A percentile compares a stretch with the other conserved stretches of the same genome.
These are phyloP conservation scores for Eriosoma lanigerum DNA, from an alignment of 1,140 invertebrate species.

Conservation along the genomic window DNA sequence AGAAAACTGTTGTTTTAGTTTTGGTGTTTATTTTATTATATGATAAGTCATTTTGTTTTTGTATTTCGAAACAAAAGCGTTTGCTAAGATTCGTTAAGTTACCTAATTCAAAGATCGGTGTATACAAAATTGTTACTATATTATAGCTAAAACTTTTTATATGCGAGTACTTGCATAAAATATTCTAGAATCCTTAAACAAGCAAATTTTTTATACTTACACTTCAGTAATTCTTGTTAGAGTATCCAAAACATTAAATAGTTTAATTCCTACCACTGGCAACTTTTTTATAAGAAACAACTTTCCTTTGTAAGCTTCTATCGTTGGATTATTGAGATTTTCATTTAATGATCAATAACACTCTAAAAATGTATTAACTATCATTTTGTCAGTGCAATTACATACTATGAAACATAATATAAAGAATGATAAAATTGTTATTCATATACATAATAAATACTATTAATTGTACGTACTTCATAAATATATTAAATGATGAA, in stretches of 20 bases:
- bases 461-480: background rate
- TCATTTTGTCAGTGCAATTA: background rate
- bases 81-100: background rate
- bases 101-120: background rate
- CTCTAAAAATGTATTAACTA: background rate
- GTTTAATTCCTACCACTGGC: background rate
- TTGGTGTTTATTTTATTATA: background rate
- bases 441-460: background rate
- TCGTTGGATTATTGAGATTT: constrained; percentile 19
- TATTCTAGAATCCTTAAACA: background rate
- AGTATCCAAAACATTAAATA: constrained; percentile 3
- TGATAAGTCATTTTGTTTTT: background rate
- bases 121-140: background rate
- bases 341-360: background rate
- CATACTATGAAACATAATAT: background rate
- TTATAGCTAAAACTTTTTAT: background rate
- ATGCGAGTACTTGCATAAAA: background rate
- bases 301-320: background rate
- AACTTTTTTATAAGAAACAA: constrained; percentile 33
- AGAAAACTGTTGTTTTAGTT: background rate
- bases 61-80: background rate
- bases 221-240: constrained; percentile 5
- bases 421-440: constrained; percentile 17
- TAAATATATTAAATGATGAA: background rate
- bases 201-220: background rate